Base-by-base conservation (phyloP, 2,797 vertebrate species). In the Furcifer pardalis region DNA sequence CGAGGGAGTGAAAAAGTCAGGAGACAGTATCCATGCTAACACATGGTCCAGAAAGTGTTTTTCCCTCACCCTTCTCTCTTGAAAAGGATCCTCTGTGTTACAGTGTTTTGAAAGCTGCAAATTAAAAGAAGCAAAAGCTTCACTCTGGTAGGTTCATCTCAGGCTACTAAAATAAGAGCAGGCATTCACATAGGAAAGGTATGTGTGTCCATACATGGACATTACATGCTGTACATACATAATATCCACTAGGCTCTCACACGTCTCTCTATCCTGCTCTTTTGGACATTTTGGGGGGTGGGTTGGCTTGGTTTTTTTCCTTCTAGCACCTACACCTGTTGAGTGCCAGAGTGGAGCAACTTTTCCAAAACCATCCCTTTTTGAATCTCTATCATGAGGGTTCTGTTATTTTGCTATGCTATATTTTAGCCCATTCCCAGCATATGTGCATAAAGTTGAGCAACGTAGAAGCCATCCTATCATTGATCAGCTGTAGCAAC, bases 1-100 rank as follows among this genome's bases (percentile, higher is more conserved):
- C 77, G 21, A 87, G 74, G 89, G 76, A 93, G 52, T 30, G 82
- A 77, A 59, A 86, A 82, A 81, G 90, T 37, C 79, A n/a, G 78
- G 87, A 91, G 90, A 85, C 88, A 84, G 81, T 66, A 13, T 77
- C 81, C 87, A 87, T 68, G 56, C 80, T n/a, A 63, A 89, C 86
- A 0, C 2, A 21, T 40, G 27, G 68, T 21, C 86, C 78, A 82
- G 86, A 85, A 15, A 81, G 59, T 17, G 35, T n/a, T 52, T 30
- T 40, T 30, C 9, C 25, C 25, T 88, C 42, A 3, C 7, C 8
- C 68, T 65, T 69, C 87, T 84, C 80, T 82, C 77, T 66, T 93
- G 75, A 79, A 85, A 91, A 68, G 49, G 66, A 75, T 77, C 25
- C 75, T 86, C n/a, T 84, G 88, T 12, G 80, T 81, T 75, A 35